Evolutionary conservation across 2,797 vertebrate species (phyloP).

Genomic region (Petrocephalus schoutedeni): DNA sequence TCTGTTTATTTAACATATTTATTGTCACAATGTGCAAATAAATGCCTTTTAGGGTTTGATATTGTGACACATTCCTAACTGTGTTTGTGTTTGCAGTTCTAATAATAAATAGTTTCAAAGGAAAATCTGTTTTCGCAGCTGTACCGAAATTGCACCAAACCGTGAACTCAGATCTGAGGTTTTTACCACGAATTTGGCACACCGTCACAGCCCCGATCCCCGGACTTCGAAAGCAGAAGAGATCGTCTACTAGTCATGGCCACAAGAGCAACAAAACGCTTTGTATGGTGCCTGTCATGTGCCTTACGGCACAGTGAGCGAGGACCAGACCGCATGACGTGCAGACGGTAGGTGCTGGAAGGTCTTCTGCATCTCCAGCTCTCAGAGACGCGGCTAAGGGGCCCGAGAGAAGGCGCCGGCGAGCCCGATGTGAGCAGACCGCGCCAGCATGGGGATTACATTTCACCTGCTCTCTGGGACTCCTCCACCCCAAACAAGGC

Average conservation of each 20-base stretch:
- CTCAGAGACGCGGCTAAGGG: conserved; percentile 26
- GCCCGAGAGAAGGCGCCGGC: not conserved
- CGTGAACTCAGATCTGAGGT: not conserved
- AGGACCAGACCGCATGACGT: not conserved
- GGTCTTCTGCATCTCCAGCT: conserved; percentile 27
- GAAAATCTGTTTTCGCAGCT: not conserved
- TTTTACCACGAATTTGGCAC: not conserved
- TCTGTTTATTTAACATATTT: too few species aligned
- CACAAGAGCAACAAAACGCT: not conserved
- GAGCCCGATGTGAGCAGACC: not conserved
- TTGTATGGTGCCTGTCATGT: not conserved
- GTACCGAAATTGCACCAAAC: not conserved
- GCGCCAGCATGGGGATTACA: not conserved
- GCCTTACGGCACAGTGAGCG: not conserved
- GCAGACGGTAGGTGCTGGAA: not conserved
- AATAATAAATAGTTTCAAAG: not conserved
- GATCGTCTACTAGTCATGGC: not conserved
- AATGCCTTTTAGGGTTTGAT: not conserved
- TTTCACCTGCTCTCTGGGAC: conserved; percentile 1
- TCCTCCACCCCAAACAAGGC: not conserved
- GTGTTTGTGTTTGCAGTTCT: not conserved
- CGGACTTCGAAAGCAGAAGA: not conserved
- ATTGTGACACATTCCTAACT: not conserved
- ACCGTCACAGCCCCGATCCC: not conserved
- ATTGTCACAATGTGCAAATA: too few species aligned